Evolutionary conservation across 1,140 invertebrate genomes (phyloP), one percentile per base, ranked within the genome.

Genomic region (Anoplolepis gracilipes): DNA sequence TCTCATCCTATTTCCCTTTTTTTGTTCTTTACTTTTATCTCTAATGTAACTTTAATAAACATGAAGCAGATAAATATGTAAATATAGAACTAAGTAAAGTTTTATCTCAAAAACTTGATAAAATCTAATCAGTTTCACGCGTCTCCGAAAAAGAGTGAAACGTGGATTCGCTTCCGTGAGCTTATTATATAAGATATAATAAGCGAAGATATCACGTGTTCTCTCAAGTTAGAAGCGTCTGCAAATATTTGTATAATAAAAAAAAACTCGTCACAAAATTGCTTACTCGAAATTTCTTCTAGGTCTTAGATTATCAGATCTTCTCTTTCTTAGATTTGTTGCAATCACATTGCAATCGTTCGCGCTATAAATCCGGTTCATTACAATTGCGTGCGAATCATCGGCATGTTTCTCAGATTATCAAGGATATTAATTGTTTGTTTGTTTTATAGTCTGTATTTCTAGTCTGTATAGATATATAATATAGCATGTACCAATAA

Each of bases 161-260:
- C 25, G 22, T 39, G 7, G 28, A 39, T 46, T 25, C 22, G 4
- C 22, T 39, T 39, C 39, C 64, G 55, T 49, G 30, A 53, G 4
- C 22, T 36, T 46, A 55, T n/a, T 81, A 42, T 53, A 46, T 13
- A 5, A 69, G 88, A 90, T 84, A 87, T 78, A 87, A 1, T 36
- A 36, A n/a, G 57, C 28, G 28, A 73, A 87, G 85, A 90, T 89
- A 89, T 89, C 19, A 78, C 28, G 53, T 65, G 25, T 49, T 49
- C 7, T 77, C 7, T 78, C 39, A 33, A 78, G 59, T n/a, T 49
- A 33, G 8, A 46, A 78, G 49, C n/a, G 28, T 33, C 11, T 76
- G 28, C 7, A 13, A 49, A 22, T 11, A 5, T 10, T 49, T 7
- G 49, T 65, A 65, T 19, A 5, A 53, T 61, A 61, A 61, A 25